Conservation (phyloP, 2,113 vertebrate species). For the Ailurus styani region DNA sequence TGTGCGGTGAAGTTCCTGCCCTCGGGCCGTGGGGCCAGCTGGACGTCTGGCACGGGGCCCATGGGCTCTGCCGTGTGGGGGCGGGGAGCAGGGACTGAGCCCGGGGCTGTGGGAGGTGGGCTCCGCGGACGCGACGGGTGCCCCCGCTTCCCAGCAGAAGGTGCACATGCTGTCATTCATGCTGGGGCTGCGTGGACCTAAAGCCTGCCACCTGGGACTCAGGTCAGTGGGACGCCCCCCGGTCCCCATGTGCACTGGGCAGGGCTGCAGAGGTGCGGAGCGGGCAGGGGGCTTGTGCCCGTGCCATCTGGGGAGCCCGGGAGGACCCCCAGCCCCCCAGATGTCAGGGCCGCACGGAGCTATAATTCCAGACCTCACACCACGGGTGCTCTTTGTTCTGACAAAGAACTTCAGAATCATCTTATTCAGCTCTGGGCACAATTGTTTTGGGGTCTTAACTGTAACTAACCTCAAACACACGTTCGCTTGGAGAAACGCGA, state of each 20-base stretch:
- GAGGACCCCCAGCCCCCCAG: background rate
- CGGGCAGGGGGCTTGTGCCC: background rate
- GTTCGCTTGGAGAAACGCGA: background rate
- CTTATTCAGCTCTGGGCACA: no score
- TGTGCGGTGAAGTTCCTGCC: background rate
- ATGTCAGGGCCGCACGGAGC: fast-evolving
- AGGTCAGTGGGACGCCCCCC: background rate
- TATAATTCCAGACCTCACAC: fast-evolving
- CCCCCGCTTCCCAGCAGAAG: background rate
- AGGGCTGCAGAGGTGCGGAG: background rate
- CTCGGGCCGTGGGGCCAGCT: background rate
- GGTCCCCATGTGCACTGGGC: background rate
- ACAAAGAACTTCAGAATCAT: background rate
- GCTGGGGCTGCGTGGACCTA: background rate
- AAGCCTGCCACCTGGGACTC: fast-evolving
- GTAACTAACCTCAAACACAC: background rate
- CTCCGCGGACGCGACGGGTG: background rate
- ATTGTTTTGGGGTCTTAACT: background rate
- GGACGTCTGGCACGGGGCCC: fast-evolving
- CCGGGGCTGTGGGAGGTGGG: background rate
- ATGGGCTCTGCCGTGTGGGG: fast-evolving
- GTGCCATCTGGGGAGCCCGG: no score
- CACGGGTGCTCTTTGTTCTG: background rate
- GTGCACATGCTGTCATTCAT: fast-evolving
- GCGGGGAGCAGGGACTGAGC: background rate